phyloP scores from a whole-genome alignment of 1,140 invertebrate genomes.

The Brachystomella parvula region DNA sequence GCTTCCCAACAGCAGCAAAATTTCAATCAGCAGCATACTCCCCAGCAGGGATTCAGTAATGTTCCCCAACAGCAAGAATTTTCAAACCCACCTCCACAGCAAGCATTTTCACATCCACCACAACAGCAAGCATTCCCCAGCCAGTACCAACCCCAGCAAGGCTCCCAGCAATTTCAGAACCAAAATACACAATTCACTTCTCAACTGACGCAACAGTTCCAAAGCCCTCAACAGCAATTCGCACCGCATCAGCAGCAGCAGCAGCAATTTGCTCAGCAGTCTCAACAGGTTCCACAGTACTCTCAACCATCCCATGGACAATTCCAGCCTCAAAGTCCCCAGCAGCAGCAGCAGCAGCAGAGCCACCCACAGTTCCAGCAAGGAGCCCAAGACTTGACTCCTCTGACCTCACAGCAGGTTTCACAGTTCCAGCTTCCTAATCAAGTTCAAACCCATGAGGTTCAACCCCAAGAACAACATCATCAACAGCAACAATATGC shows the following conservation, averaged over 20 bases:
- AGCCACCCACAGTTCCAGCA: slow-evolving; percentile 3
- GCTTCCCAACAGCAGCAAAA: slow-evolving; percentile 12
- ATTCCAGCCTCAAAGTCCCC: slow-evolving; percentile 8
- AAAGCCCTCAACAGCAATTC: slow-evolving; percentile 7
- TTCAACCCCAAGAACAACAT: neutral
- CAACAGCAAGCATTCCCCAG: too few species aligned
- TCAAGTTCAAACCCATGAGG: neutral
- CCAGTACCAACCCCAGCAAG: too few species aligned
- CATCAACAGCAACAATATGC: slow-evolving; percentile 14
- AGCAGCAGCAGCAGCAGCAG: slow-evolving; percentile 9
- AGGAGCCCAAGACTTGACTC: neutral
- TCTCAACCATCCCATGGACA: slow-evolving; percentile 4
- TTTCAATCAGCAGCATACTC: too few species aligned
- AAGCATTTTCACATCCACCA: too few species aligned
- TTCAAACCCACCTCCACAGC: too few species aligned
- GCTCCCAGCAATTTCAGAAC: neutral
- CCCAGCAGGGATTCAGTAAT: too few species aligned
- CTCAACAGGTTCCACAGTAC: slow-evolving; percentile 12
- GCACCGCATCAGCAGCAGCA: slow-evolving; percentile 5
- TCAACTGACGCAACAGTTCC: neutral
- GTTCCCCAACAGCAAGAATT: too few species aligned
- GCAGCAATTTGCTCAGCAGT: slow-evolving; percentile 22
- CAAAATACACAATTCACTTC: neutral
- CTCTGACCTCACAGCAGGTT: slow-evolving; percentile 1
- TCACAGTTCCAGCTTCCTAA: neutral